Percentiles rank a stretch among this genome's conserved stretches.
phyloP scores from a whole-genome alignment of 2,888 invertebrate genomes.

The Ophioninae sp. region DNA sequence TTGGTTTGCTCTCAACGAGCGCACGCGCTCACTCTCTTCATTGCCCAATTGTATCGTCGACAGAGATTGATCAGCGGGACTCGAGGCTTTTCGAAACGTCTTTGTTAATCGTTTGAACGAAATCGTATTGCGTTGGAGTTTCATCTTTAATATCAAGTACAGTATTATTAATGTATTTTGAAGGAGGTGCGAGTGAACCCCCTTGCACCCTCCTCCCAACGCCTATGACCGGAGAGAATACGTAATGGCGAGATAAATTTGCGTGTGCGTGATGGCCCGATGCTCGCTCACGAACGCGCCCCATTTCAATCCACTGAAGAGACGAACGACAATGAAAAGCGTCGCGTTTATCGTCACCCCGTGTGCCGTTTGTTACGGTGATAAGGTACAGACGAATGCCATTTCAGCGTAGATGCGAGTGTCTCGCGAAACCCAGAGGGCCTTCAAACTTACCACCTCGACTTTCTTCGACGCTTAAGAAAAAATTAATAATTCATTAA shows the following conservation, averaged over 20 bases:
- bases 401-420: not conserved
- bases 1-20: no score
- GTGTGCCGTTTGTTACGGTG: conserved; percentile 24
- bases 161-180: no score
- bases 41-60: no score
- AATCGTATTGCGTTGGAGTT: no score
- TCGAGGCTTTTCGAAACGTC: no score
- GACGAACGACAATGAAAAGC: conserved; percentile 38
- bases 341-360: conserved; percentile 25
- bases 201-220: conserved; percentile 11
- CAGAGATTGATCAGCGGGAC: no score
- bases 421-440: not conserved
- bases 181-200: no score
- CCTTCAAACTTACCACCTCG: not conserved
- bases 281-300: not conserved
- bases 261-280: not conserved
- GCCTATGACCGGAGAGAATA: conserved; percentile 33
- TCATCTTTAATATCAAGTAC: no score
- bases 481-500: not conserved
- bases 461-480: conserved; percentile 7
- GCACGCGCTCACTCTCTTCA: no score
- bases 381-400: not conserved
- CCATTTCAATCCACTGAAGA: conserved; percentile 38
- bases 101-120: no score
- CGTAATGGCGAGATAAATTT: conserved; percentile 18